Conservation (phyloP, 2,888 invertebrate species). For the Harmothoe impar region DNA sequence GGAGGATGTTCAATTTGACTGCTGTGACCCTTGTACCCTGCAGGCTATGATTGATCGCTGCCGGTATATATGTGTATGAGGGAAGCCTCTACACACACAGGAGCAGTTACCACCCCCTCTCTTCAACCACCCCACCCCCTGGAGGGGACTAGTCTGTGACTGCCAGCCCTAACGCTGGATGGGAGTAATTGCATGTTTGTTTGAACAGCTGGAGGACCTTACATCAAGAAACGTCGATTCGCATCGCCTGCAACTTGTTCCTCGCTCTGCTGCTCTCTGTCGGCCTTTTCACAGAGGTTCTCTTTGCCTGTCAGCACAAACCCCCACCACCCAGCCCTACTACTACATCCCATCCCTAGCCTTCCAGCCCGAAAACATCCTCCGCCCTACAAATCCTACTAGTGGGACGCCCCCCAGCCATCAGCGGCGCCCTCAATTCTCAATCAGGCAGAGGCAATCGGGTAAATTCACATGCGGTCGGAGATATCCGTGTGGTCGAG, state of each 20-base stretch:
- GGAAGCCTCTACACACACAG: background rate
- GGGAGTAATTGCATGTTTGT: constrained; percentile 51
- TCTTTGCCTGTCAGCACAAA: background rate
- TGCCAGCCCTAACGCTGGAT: background rate
- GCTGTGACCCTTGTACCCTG: constrained; percentile 1
- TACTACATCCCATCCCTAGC: background rate
- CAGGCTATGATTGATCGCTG: background rate
- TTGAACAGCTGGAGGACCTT: constrained; percentile 40
- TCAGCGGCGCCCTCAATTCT: background rate
- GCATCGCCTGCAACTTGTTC: background rate
- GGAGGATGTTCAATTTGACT: constrained; percentile 13
- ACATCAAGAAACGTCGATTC: constrained; percentile 51
- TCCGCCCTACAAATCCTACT: background rate
- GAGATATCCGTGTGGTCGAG: background rate
- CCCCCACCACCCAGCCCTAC: constrained; percentile 14
- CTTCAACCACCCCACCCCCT: background rate
- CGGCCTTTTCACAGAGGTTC: background rate
- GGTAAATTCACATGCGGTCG: constrained; percentile 31
- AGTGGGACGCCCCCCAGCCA: background rate
- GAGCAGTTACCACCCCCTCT: background rate
- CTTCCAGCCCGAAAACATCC: too few species aligned
- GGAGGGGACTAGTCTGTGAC: background rate
- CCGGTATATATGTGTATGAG: background rate
- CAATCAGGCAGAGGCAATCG: background rate
- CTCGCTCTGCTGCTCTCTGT: constrained; percentile 23